These are phyloP conservation scores for Eumacrocentrus americanus DNA, from an alignment of 2,888 invertebrate species.

Conservation along the genomic window DNA sequence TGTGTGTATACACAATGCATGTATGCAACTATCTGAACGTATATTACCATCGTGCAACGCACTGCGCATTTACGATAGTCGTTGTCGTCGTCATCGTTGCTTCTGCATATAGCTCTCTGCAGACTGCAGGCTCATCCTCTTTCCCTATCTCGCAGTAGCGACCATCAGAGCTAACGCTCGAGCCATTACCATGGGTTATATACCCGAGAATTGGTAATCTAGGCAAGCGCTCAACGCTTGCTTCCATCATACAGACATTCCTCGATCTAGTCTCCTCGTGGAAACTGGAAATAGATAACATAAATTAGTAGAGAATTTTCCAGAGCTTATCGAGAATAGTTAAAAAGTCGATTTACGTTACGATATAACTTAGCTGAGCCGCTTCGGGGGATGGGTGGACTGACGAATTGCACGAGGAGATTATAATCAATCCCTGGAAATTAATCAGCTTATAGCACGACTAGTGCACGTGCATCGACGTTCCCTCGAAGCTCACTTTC, in stretches of 20 bases:
- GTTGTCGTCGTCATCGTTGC: neutral
- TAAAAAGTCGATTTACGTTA: too few species aligned
- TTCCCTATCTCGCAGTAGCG: neutral
- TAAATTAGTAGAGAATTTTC: too few species aligned
- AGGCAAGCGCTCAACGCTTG: slow-evolving; percentile 3
- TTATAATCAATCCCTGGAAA: slow-evolving; percentile 16
- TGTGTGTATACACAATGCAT: slow-evolving; percentile 17
- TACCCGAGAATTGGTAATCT: slow-evolving; percentile 17
- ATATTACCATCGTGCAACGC: slow-evolving; percentile 17
- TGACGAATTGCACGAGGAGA: slow-evolving; percentile 1
- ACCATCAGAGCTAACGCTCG: neutral
- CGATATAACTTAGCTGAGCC: too few species aligned
- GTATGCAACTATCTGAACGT: slow-evolving; percentile 4
- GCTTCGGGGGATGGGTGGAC: too few species aligned
- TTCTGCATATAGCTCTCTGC: neutral
- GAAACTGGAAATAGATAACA: too few species aligned
- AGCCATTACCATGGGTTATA: slow-evolving; percentile 12
- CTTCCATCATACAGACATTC: too few species aligned
- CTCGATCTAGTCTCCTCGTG: too few species aligned
- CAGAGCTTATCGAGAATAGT: too few species aligned
- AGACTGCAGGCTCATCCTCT: too few species aligned
- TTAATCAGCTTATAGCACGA: slow-evolving; percentile 16
- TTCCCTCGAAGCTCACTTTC: neutral
- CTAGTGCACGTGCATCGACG: neutral
- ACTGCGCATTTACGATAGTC: slow-evolving; percentile 20